Evolutionary conservation across 2,113 vertebrate species (phyloP).

Genomic region (Corynorhinus townsendii): DNA sequence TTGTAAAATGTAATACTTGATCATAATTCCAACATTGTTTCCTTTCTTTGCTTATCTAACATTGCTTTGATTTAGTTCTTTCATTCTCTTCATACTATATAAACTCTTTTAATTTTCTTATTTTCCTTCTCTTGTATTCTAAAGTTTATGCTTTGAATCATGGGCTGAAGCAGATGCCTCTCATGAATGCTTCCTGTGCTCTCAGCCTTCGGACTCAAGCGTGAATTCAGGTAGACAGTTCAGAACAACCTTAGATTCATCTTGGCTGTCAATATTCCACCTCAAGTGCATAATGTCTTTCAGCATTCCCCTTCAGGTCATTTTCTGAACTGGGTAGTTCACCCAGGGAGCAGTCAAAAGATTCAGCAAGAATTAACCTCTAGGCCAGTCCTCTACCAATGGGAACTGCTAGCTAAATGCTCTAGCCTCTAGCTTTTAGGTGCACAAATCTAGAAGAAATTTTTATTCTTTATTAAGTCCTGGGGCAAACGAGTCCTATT

Average conservation of each 20-base stretch:
- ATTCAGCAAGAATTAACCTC: not conserved
- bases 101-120: not conserved
- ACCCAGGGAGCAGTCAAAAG: not conserved
- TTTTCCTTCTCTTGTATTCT: not conserved
- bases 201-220: not conserved
- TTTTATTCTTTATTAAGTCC: not conserved
- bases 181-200: not conserved
- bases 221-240: not conserved
- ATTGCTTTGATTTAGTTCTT: not conserved
- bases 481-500: not conserved
- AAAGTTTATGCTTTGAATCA: not conserved
- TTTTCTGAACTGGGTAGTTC: not conserved
- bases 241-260: not conserved
- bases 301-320: not conserved
- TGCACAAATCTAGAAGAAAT: not conserved
- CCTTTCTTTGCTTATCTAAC: not conserved
- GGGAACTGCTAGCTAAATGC: not conserved
- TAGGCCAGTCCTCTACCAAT: not conserved
- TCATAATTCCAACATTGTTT: not conserved
- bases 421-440: not conserved
- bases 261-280: not conserved
- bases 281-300: not conserved
- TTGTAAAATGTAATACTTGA: not conserved
- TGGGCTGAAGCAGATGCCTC: not conserved
- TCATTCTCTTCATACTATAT: not conserved